These are phyloP conservation scores for Marronus borbonicus DNA, from an alignment of 2,888 invertebrate genomes.

Conservation along the genomic window DNA sequence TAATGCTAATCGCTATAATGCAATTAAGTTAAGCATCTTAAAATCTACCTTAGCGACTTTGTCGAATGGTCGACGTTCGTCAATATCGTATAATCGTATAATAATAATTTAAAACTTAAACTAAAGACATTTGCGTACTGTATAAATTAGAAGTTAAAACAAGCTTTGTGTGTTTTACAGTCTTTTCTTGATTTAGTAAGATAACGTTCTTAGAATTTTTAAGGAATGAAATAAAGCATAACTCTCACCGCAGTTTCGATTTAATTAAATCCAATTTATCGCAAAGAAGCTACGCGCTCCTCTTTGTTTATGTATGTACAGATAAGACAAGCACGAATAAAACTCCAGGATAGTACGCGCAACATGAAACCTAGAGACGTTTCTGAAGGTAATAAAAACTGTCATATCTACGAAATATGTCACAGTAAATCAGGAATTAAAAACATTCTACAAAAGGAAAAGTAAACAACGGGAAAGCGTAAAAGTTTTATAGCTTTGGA, in stretches of 20 bases:
- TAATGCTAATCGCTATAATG: too few relatives aligned
- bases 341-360: not conserved
- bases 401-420: constrained; percentile 35
- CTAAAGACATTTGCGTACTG: too few relatives aligned
- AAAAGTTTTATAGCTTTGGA: constrained; percentile 49
- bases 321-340: constrained; percentile 1
- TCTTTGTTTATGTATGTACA: not conserved
- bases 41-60: too few relatives aligned
- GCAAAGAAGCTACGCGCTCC: not conserved
- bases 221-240: too few relatives aligned
- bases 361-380: not conserved
- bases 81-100: too few relatives aligned
- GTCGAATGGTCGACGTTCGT: too few relatives aligned
- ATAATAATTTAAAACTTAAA: too few relatives aligned
- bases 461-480: constrained; percentile 44
- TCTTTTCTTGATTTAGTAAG: too few relatives aligned
- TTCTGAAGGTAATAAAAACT: not conserved
- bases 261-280: not conserved
- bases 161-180: too few relatives aligned
- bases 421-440: constrained; percentile 48
- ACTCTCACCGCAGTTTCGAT: not conserved
- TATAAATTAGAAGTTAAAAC: too few relatives aligned
- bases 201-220: too few relatives aligned
- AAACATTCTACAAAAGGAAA: constrained; percentile 40
- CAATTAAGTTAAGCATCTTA: too few relatives aligned